Evolutionary conservation across 1,140 invertebrate species (phyloP).

Genomic region (Drosophila littoralis): DNA sequence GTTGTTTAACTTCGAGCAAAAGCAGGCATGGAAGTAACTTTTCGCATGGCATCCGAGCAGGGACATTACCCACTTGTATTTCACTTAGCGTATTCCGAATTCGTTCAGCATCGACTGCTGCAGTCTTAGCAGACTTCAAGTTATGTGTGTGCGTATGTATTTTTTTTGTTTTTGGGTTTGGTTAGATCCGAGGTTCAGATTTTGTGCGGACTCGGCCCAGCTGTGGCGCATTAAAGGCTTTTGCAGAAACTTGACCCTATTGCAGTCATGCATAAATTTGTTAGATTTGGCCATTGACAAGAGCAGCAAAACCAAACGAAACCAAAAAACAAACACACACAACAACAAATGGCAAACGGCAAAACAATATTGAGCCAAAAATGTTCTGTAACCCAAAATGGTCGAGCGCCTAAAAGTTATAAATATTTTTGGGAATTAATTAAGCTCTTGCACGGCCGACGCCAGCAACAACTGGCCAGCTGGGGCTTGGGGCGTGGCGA

Average conservation of each 20-base stretch:
- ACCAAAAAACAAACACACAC: constrained; percentile 30
- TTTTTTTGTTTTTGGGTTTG: constrained; percentile 50
- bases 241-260: constrained; percentile 77
- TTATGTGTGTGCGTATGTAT: constrained; percentile 21
- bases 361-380: constrained; percentile 57
- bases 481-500: background rate
- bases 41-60: background rate
- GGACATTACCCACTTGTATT: background rate
- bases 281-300: constrained; percentile 75
- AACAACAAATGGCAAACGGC: constrained; percentile 15
- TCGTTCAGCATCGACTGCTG: background rate
- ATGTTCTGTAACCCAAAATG: constrained; percentile 33
- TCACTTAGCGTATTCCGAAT: constrained; percentile 8
- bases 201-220: constrained; percentile 37
- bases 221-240: constrained; percentile 74
- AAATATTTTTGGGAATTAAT: constrained; percentile 79
- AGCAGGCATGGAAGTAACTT: background rate
- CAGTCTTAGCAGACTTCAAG: constrained; percentile 6
- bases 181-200: constrained; percentile 25
- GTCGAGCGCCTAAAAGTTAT: constrained; percentile 65
- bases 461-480: constrained; percentile 5
- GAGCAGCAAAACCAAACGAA: constrained; percentile 44
- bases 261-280: constrained; percentile 82
- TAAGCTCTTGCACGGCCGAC: constrained; percentile 57
- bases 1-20: no score